These are phyloP conservation scores for Hipposideros armiger DNA, from an alignment of 2,113 vertebrate species.

Conservation along the genomic window DNA sequence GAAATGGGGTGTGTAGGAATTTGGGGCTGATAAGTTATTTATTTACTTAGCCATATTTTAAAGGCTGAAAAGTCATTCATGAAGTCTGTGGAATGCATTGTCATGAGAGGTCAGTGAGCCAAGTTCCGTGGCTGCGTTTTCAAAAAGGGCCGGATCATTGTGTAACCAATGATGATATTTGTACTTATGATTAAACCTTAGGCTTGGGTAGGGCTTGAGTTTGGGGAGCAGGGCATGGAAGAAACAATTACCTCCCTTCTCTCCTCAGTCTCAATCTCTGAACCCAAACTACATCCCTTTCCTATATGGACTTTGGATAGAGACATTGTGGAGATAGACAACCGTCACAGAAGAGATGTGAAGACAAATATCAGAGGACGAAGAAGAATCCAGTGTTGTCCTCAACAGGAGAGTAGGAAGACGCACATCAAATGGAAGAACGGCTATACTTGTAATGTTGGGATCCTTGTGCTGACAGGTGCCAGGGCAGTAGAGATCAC, in stretches of 20 bases:
- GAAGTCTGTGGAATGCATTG: slow-evolving; percentile 63
- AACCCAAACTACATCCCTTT: background rate
- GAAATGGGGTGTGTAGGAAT: slow-evolving; percentile 63
- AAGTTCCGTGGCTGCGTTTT: background rate
- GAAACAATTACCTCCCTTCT: background rate
- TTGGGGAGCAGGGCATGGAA: background rate
- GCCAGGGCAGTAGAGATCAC: background rate
- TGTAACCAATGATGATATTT: background rate
- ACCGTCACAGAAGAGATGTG: background rate
- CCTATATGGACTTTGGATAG: background rate
- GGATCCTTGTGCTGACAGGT: background rate
- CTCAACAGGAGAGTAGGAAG: background rate
- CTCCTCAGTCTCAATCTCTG: background rate
- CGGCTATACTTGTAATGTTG: fast-evolving
- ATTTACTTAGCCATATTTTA: slow-evolving; percentile 63
- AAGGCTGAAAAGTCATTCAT: background rate
- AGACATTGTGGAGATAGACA: background rate
- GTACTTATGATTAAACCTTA: background rate
- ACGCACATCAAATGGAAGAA: background rate
- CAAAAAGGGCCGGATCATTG: background rate
- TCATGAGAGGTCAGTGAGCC: background rate
- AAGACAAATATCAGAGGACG: background rate
- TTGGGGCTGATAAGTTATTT: slow-evolving; percentile 67
- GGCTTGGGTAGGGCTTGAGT: background rate
- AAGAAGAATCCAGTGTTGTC: background rate